Evolutionary conservation across 30 jellyfish, hydroid and myxozoan species (phyloP).

Genomic region (Haliclystus octoradiatus): DNA sequence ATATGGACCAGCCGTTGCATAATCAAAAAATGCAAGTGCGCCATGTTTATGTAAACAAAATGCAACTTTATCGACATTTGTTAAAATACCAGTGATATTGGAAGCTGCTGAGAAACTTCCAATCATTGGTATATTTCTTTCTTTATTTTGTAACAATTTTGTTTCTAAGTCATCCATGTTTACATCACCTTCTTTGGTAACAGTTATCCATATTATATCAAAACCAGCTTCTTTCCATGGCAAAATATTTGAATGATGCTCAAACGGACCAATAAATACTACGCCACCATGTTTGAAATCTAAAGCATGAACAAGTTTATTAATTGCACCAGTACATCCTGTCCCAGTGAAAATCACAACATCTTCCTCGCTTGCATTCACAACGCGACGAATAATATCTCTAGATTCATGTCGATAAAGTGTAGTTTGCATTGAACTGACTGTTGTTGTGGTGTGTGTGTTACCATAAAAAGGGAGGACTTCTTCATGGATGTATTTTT

Average conservation of each 20-base stretch:
- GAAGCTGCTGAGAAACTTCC: constrained; percentile 93
- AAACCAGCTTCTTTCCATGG: constrained; percentile 90
- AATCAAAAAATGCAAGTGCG: constrained; percentile 78
- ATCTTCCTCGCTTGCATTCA: constrained; percentile 67
- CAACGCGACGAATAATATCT: constrained; percentile 55
- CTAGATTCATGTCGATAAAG: constrained; percentile 75
- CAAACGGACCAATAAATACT: constrained; percentile 81
- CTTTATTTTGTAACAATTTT: constrained; percentile 29
- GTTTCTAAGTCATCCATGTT: constrained; percentile 39
- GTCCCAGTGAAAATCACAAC: constrained; percentile 73
- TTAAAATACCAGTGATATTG: constrained; percentile 70
- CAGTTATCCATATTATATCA: too few species aligned
- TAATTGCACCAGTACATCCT: constrained; percentile 81
- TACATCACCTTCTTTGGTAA: too few species aligned
- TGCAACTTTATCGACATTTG: constrained; percentile 59
- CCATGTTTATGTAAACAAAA: constrained; percentile 63
- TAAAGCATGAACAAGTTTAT: constrained; percentile 59
- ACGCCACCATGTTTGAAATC: constrained; percentile 33
- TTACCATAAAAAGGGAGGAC: constrained; percentile 88
- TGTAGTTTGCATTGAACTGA: constrained; percentile 73
- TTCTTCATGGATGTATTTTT: constrained; percentile 62
- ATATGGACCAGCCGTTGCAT: constrained; percentile 92
- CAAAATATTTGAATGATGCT: constrained; percentile 72
- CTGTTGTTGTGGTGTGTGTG: constrained; percentile 84
- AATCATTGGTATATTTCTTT: constrained; percentile 32